A percentile compares a stretch with the other conserved stretches of the same genome.
phyloP scores from a whole-genome alignment of 2,888 invertebrate genomes.

The Caenorhabditis afra region DNA sequence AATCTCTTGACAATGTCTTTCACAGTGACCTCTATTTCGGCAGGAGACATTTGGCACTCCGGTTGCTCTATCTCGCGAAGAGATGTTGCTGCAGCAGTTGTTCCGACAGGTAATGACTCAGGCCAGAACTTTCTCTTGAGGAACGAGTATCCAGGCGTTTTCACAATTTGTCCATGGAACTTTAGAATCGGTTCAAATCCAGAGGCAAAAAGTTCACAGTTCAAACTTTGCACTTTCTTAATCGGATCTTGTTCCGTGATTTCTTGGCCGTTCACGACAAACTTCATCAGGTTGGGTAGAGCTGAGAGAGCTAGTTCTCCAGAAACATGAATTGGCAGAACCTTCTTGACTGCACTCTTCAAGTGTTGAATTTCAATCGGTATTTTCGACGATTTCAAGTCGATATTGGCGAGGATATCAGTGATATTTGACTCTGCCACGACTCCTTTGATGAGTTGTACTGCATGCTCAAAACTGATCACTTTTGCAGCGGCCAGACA shows the following conservation, averaged over 20 bases:
- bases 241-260: constrained; percentile 40
- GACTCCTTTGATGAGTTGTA: constrained; percentile 52
- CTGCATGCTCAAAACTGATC: constrained; percentile 51
- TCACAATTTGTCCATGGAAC: constrained; percentile 56
- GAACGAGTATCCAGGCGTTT: constrained; percentile 66
- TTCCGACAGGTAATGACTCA: constrained; percentile 17
- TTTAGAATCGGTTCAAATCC: constrained; percentile 58
- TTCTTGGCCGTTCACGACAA: constrained; percentile 51
- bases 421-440: constrained; percentile 41
- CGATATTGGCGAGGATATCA: constrained; percentile 17
- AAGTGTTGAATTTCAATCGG: constrained; percentile 35
- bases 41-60: not conserved
- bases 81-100: not conserved
- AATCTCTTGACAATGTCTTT: constrained; percentile 58
- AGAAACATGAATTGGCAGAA: constrained; percentile 39
- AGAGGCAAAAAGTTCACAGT: constrained; percentile 59
- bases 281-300: constrained; percentile 45
- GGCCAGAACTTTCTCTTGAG: constrained; percentile 68
- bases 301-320: constrained; percentile 37
- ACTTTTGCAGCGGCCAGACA: constrained; percentile 55
- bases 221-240: constrained; percentile 55
- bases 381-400: constrained; percentile 40
- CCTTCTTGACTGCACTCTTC: constrained; percentile 49
- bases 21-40: constrained; percentile 24
- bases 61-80: not conserved